Base-by-base conservation (phyloP, 2,888 invertebrate genomes). In the Cataglyphis altisquamis region DNA sequence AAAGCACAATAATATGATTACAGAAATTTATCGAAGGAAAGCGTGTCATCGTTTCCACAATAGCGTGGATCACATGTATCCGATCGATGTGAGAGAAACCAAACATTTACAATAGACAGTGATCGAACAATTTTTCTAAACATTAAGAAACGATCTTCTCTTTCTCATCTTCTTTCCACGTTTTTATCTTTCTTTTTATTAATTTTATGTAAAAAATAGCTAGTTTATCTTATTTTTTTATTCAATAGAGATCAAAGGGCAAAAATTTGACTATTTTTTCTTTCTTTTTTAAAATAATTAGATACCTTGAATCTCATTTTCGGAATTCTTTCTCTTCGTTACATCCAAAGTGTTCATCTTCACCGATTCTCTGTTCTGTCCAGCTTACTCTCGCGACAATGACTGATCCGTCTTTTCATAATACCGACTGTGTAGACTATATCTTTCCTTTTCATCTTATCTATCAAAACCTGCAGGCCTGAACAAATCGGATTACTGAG, bases 311-410 rank as follows among this genome's bases (percentile, higher is more conserved):
- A 89, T 89, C 4, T 84, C 89, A 0, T 81, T 48, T 3, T 18
- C 62, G 4, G 73, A 84, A 84, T 9, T 1, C 25, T 84, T 86
- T 9, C 60, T 68, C 25, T 18, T 18, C 3, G 41, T 8, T 68
- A 70, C 75, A 3, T 57, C 32, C 25, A 6, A 21, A 15, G 12
- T 57, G 21, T 36, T n/a, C 82, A 80, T 78, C 72, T 60, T 70
- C 70, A 18, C n/a, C 21, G 1, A 5, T 4, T 70, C 8, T 55
- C 15, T 32, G 3, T n/a, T n/a, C 21, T 2, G 91, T 25, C 97
- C 96, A 68, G 97, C 96, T 94, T 98, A 97, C 66, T 72, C 48
- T 32, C 82, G 52, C 55, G 73, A 68, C 60, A 66, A 68, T 82
- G 55, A 57, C 89, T 89, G 85, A 83, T 85, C n/a, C 25, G n/a